A percentile compares a stretch with the other conserved stretches of the same genome.
Conservation (phyloP, 92 coral and sea anemone genomes). For the Scolanthus callimorphus region DNA sequence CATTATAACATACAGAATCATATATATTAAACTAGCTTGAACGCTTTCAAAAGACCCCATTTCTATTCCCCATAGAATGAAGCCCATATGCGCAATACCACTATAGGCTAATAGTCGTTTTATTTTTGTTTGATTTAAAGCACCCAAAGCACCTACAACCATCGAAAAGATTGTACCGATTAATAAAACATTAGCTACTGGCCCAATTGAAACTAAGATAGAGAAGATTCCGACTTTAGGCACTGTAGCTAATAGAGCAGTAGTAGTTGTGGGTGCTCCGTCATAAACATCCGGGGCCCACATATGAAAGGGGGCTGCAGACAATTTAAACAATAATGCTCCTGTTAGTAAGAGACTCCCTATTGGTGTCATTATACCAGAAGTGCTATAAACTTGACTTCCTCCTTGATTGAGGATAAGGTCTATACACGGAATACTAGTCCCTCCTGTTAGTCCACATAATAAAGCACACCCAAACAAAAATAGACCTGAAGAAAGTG, state of each 20-base stretch:
- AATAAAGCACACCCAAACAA: slow-evolving; percentile 85
- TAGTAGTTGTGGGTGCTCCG: slow-evolving; percentile 80
- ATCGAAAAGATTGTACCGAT: slow-evolving; percentile 66
- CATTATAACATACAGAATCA: slow-evolving; percentile 66
- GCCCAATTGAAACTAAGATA: slow-evolving; percentile 78
- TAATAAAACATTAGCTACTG: slow-evolving; percentile 59
- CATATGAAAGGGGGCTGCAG: slow-evolving; percentile 91
- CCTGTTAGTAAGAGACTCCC: slow-evolving; percentile 57
- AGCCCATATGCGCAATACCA: slow-evolving; percentile 89
- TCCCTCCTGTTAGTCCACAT: slow-evolving; percentile 78
- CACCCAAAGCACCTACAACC: slow-evolving; percentile 80
- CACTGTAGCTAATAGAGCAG: slow-evolving; percentile 70
- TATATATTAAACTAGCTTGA: slow-evolving; percentile 75
- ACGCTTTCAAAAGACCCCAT: slow-evolving; percentile 80
- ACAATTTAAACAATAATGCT: slow-evolving; percentile 67
- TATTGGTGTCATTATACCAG: slow-evolving; percentile 58
- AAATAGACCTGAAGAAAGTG: slow-evolving; percentile 83
- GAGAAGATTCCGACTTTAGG: slow-evolving; percentile 78
- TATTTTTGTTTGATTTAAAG: slow-evolving; percentile 86
- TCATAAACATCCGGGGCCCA: slow-evolving; percentile 92
- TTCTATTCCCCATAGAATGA: slow-evolving; percentile 79
- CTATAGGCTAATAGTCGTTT: slow-evolving; percentile 86
- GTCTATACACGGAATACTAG: slow-evolving; percentile 64
- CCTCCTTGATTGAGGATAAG: slow-evolving; percentile 52
- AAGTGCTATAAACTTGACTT: slow-evolving; percentile 23